Percentiles rank a stretch among this genome's conserved stretches.
Conservation (phyloP, 1,140 invertebrate genomes). For the Leguminivora glycinivorella region DNA sequence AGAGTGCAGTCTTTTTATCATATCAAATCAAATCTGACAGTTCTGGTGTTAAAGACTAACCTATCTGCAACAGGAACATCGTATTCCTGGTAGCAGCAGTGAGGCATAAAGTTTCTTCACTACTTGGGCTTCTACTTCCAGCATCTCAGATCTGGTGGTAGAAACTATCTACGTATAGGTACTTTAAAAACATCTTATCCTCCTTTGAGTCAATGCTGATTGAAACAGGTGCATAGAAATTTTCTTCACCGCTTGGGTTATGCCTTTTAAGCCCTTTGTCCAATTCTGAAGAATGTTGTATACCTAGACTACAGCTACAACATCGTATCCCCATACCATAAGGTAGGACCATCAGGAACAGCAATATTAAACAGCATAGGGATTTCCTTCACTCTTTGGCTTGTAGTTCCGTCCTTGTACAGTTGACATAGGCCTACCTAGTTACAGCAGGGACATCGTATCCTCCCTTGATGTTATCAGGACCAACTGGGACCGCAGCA, state of each 20-base stretch:
- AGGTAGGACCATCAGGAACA: conserved; percentile 95
- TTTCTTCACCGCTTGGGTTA: too few species aligned
- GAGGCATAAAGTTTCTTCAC: too few species aligned
- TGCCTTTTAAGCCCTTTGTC: too few species aligned
- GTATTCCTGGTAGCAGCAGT: too few species aligned
- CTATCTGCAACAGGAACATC: conserved; percentile 74
- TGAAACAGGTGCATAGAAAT: too few species aligned
- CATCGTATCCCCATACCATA: too few species aligned
- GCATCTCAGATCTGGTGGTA: too few species aligned
- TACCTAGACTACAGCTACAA: too few species aligned
- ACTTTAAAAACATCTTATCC: conserved; percentile 93
- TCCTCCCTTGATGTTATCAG: conserved; percentile 93
- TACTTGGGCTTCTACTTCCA: too few species aligned
- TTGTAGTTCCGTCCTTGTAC: too few species aligned
- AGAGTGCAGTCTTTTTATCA: background rate
- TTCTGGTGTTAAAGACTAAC: background rate
- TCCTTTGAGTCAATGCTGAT: conserved; percentile 92
- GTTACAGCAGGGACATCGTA: conserved; percentile 96
- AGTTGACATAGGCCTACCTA: conserved; percentile 76
- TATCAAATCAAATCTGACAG: background rate
- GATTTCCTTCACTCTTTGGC: conserved; percentile 67
- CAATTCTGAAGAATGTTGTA: too few species aligned
- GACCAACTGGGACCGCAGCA: conserved; percentile 96
- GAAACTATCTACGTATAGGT: conserved; percentile 83
- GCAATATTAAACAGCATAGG: conserved; percentile 80